Base-by-base conservation (phyloP, 2,797 vertebrate species). In the Trichosurus vulpecula region DNA sequence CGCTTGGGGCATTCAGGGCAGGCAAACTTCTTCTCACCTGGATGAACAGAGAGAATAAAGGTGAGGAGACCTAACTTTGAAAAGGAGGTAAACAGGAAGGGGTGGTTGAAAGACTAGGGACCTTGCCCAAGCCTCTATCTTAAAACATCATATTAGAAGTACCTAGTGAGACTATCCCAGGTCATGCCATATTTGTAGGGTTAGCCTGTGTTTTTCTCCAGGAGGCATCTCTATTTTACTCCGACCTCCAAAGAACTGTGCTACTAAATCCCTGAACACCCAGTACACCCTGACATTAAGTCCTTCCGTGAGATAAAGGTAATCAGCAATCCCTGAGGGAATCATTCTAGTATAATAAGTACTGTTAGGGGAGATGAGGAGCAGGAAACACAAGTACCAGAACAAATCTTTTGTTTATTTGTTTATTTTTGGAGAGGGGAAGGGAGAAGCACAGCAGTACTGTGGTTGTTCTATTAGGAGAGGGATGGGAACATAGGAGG, bases 1-100 rank as follows among this genome's bases (percentile, higher is more conserved):
- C 99, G 99, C 94, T 99, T 99, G 95, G 99, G 99, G 97, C 99
- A 99, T 96, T 99, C 99, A 0, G 99, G 91, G 93, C 99, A 99
- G 6, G 97, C 97, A 98, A 99, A 99, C 92, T 99, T 99, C 98
- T 99, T 99, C 98, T 99, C 99, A 74, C 99, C 99, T 99, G 97
- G 10, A 16, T 58, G 55, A 58, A 41, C 9, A 52, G 87, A 90
- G 13, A 93, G 11, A 95, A 94, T 90, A 51, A 94, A 90, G 54
- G 16, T 96, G 52, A 96, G n/a, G 92, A 94, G 94, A 4, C 14
- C 53, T 92, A 90, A 96, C 92, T 52, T 41, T 30, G 90, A 56
- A 19, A 96, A 94, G 16, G 11, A 58, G 1, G 35, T 41, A 30
- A 8, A 14, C 22, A 47, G n/a, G 27, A 47, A 53, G 27, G 52